Percentiles rank a stretch among this genome's conserved stretches.
Conservation (phyloP, 2,888 invertebrate genomes). For the Willowsia nigromaculata region DNA sequence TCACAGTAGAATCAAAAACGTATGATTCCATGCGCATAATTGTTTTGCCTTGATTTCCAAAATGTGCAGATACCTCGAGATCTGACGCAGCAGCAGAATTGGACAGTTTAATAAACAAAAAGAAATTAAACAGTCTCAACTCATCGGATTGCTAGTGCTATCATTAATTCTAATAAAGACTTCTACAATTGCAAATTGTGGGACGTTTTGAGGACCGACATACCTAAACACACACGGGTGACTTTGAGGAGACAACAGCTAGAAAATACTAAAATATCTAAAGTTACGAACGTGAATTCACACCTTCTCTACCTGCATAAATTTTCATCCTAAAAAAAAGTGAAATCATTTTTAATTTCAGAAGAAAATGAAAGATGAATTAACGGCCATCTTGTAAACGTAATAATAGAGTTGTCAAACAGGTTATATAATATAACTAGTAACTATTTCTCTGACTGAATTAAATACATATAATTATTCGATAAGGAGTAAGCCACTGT, state of each 20-base stretch:
- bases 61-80: constrained; percentile 85
- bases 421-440: constrained; percentile 42
- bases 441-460: constrained; percentile 66
- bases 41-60: background rate
- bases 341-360: constrained; percentile 53
- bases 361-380: constrained; percentile 12
- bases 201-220: constrained; percentile 18
- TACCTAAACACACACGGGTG: constrained; percentile 18
- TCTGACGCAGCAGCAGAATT: constrained; percentile 96
- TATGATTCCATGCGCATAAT: background rate
- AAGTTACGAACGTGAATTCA: constrained; percentile 19
- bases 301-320: constrained; percentile 48
- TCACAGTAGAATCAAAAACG: no score
- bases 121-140: constrained; percentile 80
- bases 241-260: constrained; percentile 16
- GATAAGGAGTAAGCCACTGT: background rate
- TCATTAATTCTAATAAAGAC: constrained; percentile 46
- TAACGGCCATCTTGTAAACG: constrained; percentile 56
- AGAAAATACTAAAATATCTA: background rate
- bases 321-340: constrained; percentile 25
- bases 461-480: constrained; percentile 54
- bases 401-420: constrained; percentile 33
- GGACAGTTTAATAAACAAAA: constrained; percentile 90
- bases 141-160: constrained; percentile 77
- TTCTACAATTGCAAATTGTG: constrained; percentile 37